Evolutionary conservation across 2,888 invertebrate species (phyloP).

Genomic region (Auanema sp.): DNA sequence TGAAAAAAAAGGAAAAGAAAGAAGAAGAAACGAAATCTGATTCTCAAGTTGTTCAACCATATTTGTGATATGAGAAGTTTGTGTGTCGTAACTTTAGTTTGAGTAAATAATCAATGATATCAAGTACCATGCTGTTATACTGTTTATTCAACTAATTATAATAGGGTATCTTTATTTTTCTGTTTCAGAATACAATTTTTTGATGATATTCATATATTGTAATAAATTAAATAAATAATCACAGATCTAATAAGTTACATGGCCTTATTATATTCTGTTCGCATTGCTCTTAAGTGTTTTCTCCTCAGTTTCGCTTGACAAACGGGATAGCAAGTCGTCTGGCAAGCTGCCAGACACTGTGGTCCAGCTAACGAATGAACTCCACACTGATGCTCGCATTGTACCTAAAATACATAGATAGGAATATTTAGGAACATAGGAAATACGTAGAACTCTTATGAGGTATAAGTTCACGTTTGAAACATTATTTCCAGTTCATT

Average conservation of each 20-base stretch:
- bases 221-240: background rate
- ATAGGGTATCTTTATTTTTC: background rate
- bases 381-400: constrained; percentile 41
- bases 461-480: too few species aligned
- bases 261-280: too few species aligned
- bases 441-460: too few species aligned
- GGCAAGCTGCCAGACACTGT: constrained; percentile 40
- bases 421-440: too few species aligned
- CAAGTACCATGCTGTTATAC: background rate
- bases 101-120: background rate
- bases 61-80: too few species aligned
- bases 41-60: background rate
- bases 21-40: background rate
- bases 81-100: too few species aligned
- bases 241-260: background rate
- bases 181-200: too few species aligned
- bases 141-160: background rate
- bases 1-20: background rate
- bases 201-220: too few species aligned
- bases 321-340: constrained; percentile 45
- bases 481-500: too few species aligned
- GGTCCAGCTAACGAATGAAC: constrained; percentile 17
- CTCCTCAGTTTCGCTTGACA: constrained; percentile 38
- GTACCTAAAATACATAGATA: constrained; percentile 21
- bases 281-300: constrained; percentile 10